Base-by-base conservation (phyloP, 1,140 invertebrate genomes). In the Rhyzopertha dominica region DNA sequence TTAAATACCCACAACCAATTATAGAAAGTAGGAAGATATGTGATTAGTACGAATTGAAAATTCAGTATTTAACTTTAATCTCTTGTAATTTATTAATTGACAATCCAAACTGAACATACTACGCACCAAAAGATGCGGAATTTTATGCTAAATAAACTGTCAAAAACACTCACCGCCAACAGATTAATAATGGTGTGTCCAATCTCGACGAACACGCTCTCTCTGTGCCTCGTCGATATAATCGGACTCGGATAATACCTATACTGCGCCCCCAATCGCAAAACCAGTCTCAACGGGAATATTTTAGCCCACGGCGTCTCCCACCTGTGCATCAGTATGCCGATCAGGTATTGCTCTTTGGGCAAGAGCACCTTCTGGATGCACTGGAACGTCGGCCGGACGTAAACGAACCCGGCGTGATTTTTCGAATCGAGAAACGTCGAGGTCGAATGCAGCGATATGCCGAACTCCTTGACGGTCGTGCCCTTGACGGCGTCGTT, bases 151-250 rank as follows among this genome's bases (percentile, higher is more conserved):
- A n/a, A n/a, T n/a, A n/a, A n/a, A n/a, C n/a, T n/a, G n/a, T n/a
- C n/a, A n/a, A n/a, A n/a, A n/a, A n/a, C 20, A 71, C 73, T 70
- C 61, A 79, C 76, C 4, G 87, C 87, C 39, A 93, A 67, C 24
- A 93, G 74, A 71, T 90, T 92, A 71, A 93, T 90, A 32, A 94
- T 90, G 5, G 90, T 93, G 56, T 92, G 87, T 8, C 89, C 89
- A 42, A 93, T 87, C 72, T 94, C 88, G 31, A 79, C 85, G 65
- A 87, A 94, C 2, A 91, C 84, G 1, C 89, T 81, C 43, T 88
- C 84, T 10, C 90, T 66, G 59, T 83, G 76, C 13, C 86, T 72
- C 14, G 86, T 78, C n/a, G 87, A 90, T 17, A 92, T 80, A 18
- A 93, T 65, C 0, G 89, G 86, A 63, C 85, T 87, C 2, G 90